A percentile compares a stretch with the other conserved stretches of the same genome.
Conservation (phyloP, 2,797 vertebrate species). For the Aplochiton taeniatus region DNA sequence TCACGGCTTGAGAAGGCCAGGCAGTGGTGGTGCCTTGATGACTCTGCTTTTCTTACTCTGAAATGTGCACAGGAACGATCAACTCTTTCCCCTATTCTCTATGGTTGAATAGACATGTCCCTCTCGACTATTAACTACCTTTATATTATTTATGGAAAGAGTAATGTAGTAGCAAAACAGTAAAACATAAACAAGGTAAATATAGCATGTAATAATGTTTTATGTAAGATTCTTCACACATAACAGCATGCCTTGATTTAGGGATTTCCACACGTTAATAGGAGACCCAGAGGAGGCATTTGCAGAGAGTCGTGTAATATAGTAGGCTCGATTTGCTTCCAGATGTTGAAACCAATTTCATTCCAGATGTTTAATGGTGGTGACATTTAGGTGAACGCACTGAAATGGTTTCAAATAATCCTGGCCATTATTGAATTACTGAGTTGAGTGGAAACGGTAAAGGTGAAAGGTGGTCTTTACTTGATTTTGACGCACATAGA, state of each 20-base stretch:
- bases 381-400: constrained; percentile 37
- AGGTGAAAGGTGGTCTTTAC: constrained; percentile 11
- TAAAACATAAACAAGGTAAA: neutral
- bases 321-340: constrained; percentile 50
- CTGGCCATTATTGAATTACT: constrained; percentile 41
- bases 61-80: too few species aligned
- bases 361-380: constrained; percentile 61
- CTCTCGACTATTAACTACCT: too few species aligned
- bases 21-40: constrained; percentile 13
- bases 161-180: neutral
- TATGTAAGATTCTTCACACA: too few species aligned
- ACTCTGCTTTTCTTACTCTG: neutral
- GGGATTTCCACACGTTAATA: constrained; percentile 39
- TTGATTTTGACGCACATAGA: neutral
- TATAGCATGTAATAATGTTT: too few species aligned
- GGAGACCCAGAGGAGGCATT: constrained; percentile 38
- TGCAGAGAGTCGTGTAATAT: constrained; percentile 44
- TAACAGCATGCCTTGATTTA: too few species aligned
- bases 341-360: constrained; percentile 47
- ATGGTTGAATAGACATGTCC: too few species aligned
- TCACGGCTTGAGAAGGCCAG: constrained; percentile 6
- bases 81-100: too few species aligned
- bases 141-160: too few species aligned
- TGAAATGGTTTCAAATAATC: constrained; percentile 30
- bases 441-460: neutral